Percentiles rank a stretch among this genome's conserved stretches.
Conservation (phyloP, 2,797 vertebrate species). For the Neosilurus hyrtlii region DNA sequence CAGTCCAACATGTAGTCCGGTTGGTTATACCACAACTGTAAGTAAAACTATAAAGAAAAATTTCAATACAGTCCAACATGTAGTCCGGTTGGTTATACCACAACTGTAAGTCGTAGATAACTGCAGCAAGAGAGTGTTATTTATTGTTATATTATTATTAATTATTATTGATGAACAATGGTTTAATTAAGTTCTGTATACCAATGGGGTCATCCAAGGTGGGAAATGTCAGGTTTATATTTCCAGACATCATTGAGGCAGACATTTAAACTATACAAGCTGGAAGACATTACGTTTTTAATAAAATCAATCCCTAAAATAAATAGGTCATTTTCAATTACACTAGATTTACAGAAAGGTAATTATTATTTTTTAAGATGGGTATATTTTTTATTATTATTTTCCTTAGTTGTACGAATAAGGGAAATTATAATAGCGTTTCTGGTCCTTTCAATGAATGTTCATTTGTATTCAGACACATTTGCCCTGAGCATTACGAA, state of each 20-base stretch:
- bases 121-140: no score
- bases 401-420: background rate
- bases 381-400: background rate
- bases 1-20: no score
- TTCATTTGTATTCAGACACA: conserved; percentile 20
- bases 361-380: background rate
- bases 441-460: background rate
- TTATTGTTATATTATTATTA: no score
- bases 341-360: background rate
- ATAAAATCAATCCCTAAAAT: background rate
- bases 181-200: background rate
- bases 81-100: no score
- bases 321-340: background rate
- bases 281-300: background rate
- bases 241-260: background rate
- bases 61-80: no score
- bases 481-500: conserved; percentile 1
- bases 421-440: background rate
- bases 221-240: background rate
- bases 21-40: no score
- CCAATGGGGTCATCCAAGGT: background rate
- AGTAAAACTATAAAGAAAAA: no score
- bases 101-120: no score
- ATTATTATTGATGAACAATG: no score
- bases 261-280: no score